These are phyloP conservation scores for Agrypnia vestita DNA, from an alignment of 1,140 invertebrate genomes.

Conservation along the genomic window DNA sequence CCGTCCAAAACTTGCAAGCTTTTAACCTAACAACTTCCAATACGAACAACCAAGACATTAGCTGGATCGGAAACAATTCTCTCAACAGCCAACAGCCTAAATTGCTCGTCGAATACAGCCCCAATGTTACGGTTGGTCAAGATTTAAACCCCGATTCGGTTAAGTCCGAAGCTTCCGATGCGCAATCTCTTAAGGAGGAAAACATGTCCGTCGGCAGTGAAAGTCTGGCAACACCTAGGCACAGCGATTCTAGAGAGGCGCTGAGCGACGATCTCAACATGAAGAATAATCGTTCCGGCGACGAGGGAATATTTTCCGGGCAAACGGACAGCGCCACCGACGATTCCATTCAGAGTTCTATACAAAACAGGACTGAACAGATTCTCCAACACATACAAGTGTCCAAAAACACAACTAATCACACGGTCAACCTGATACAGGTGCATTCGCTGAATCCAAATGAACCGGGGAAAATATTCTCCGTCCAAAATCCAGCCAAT, in stretches of 20 bases:
- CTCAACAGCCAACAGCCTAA: constrained; percentile 52
- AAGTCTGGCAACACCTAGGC: constrained; percentile 41
- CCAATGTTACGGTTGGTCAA: constrained; percentile 38
- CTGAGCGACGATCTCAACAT: constrained; percentile 45
- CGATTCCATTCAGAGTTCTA: constrained; percentile 35
- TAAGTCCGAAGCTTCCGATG: constrained; percentile 54
- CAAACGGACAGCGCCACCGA: constrained; percentile 42
- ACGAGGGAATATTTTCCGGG: constrained; percentile 53
- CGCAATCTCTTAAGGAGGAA: constrained; percentile 56
- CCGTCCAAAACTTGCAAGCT: constrained; percentile 70
- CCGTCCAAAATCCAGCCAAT: constrained; percentile 53
- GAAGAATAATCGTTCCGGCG: constrained; percentile 38
- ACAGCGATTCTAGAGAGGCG: constrained; percentile 42
- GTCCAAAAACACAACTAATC: constrained; percentile 48
- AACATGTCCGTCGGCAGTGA: constrained; percentile 52
- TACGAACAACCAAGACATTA: constrained; percentile 63
- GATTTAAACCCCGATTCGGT: constrained; percentile 53
- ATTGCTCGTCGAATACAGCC: constrained; percentile 54
- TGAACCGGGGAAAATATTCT: constrained; percentile 57
- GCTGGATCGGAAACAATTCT: constrained; percentile 47
- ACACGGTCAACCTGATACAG: constrained; percentile 58
- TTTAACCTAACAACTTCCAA: constrained; percentile 67
- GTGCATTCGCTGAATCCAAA: constrained; percentile 54
- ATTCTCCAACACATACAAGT: constrained; percentile 52
- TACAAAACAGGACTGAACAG: constrained; percentile 37